phyloP scores from a whole-genome alignment of 2,888 invertebrate genomes.

The Drosophila longiperda region DNA sequence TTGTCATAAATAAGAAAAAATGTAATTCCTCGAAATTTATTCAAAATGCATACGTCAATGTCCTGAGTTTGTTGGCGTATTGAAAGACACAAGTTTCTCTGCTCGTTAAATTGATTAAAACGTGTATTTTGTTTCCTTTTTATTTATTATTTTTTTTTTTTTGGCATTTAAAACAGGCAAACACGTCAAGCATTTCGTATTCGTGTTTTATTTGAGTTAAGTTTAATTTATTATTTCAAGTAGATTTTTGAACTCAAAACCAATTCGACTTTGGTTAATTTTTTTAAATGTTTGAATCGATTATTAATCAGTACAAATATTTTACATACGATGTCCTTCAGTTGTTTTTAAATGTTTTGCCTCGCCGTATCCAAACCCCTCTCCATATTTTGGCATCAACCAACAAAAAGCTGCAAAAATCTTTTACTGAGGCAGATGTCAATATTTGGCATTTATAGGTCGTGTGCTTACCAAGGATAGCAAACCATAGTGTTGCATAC shows the following conservation, averaged over 20 bases:
- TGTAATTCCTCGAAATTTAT: conserved; percentile 25
- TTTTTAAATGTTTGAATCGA: not conserved
- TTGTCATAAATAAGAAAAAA: conserved; percentile 25
- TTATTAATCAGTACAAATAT: not conserved
- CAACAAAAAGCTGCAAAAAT: conserved; percentile 35
- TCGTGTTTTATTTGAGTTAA: conserved; percentile 3
- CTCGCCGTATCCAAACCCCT: not conserved
- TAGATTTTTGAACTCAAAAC: not conserved
- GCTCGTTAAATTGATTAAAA: conserved; percentile 23
- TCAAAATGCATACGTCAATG: conserved; percentile 36
- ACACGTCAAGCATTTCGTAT: conserved; percentile 21
- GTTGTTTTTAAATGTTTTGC: conserved; percentile 5
- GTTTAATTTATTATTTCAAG: not conserved
- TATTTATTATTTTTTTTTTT: conserved; percentile 3
- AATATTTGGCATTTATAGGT: conserved; percentile 27
- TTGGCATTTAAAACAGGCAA: conserved; percentile 33
- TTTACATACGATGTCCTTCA: not conserved
- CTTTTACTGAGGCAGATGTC: conserved; percentile 3
- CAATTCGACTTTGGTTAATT: not conserved
- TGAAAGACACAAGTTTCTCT: conserved; percentile 35
- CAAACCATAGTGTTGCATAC: conserved; percentile 10
- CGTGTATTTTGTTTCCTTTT: not conserved
- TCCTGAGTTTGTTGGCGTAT: conserved; percentile 4
- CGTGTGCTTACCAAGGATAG: conserved; percentile 32
- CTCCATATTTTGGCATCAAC: conserved; percentile 3